Base-by-base conservation (phyloP, 1,140 invertebrate species). In the Caenorhabditis tropicalis region DNA sequence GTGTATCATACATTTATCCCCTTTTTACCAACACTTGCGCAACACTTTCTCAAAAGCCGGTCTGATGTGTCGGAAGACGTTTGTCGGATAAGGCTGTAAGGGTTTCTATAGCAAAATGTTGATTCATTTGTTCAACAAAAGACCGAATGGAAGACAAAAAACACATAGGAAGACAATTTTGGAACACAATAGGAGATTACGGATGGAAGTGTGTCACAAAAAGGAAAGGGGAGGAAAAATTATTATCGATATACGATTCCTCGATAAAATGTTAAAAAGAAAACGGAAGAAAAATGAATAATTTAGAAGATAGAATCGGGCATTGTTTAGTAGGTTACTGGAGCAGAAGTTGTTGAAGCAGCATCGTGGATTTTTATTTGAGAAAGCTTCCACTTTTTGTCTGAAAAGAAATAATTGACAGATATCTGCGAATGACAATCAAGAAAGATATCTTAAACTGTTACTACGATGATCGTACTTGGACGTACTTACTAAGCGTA, bases 41-140 rank as follows among this genome's bases (percentile, higher is more conserved):
- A 74, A 74, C 65, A 74, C 36, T 36, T 46, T 74, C 29, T 33
- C 19, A 74, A 43, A 74, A 74, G 65, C 65, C 65, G 65, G 65
- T 74, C 58, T 19, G 2, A 19, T 36, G n/a, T n/a, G 58, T 65
- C 65, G 65, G 65, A 43, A 74, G 65, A 39, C 65, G 65, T 74
- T 74, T 74, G 65, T 74, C 33, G 36, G 65, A 74, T 74, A 46
- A 74, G 29, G 65, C 27, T 74, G 58, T 65, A n/a, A 51, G n/a
- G 24, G 53, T 33, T 39, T n/a, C 65, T 36, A 74, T 74, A 74
- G 65, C 43, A 74, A 74, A 74, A 39, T 9, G 36, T 43, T n/a
- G 36, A 74, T 74, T 74, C 65, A 74, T 74, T 74, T 74, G 65
- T 74, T 74, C 65, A 21, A 74, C 65, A 74, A 74, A 24, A 24